Evolutionary conservation across 2,888 invertebrate genomes (phyloP).

Genomic region (Andrena marginata): DNA sequence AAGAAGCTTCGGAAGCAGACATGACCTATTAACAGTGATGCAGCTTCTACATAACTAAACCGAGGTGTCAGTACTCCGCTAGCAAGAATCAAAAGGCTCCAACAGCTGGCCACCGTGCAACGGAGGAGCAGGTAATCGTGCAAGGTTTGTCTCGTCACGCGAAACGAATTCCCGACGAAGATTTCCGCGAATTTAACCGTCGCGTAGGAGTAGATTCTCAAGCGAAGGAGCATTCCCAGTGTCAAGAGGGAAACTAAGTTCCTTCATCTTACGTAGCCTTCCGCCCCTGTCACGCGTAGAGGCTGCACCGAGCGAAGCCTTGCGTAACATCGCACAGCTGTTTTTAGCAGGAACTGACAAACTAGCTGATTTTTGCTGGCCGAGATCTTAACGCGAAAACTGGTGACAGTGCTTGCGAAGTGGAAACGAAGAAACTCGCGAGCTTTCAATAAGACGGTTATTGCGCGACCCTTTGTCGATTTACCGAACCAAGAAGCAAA

Average conservation of each 20-base stretch:
- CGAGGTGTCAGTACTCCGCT: neutral
- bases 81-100: neutral
- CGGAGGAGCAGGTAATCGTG: slow-evolving; percentile 19
- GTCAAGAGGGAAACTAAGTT: slow-evolving; percentile 31
- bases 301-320: neutral
- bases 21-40: neutral
- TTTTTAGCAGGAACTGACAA: slow-evolving; percentile 13
- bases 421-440: slow-evolving; percentile 33
- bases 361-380: slow-evolving; percentile 34
- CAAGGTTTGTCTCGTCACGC: neutral
- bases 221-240: neutral
- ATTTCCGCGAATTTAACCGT: slow-evolving; percentile 25
- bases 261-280: slow-evolving; percentile 7
- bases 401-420: slow-evolving; percentile 10
- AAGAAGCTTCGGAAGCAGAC: neutral
- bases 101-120: neutral
- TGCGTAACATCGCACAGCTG: slow-evolving; percentile 17
- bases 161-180: slow-evolving; percentile 28
- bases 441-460: slow-evolving; percentile 7
- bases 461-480: slow-evolving; percentile 35
- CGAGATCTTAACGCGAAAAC: slow-evolving; percentile 39
- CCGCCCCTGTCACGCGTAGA: slow-evolving; percentile 1
- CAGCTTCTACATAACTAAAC: neutral
- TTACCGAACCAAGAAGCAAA: slow-evolving; percentile 17
- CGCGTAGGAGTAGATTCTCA: slow-evolving; percentile 7